Evolutionary conservation across 2,113 vertebrate species (phyloP).

Genomic region (Mormyrus lacerda): DNA sequence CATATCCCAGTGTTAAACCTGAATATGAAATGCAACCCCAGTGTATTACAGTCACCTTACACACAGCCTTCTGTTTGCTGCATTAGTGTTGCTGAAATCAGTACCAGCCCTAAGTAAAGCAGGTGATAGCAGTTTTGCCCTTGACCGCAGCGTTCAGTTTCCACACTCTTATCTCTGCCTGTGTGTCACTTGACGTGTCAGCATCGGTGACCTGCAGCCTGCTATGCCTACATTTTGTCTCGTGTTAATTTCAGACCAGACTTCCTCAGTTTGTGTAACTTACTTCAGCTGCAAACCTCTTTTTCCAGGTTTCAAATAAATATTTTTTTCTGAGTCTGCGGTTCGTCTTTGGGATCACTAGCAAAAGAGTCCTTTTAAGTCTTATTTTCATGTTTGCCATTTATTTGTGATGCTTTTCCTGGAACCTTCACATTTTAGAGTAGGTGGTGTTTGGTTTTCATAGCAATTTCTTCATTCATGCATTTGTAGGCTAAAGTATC

Average conservation of each 20-base stretch:
- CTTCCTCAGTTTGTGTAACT: neutral
- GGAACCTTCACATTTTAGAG: neutral
- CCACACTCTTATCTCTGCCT: neutral
- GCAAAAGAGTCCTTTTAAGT: neutral
- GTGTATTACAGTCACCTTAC: neutral
- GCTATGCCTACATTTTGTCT: neutral
- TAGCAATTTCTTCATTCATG: too few species aligned
- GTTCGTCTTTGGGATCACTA: neutral
- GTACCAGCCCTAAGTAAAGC: neutral
- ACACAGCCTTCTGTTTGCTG: neutral
- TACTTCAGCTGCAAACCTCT: neutral
- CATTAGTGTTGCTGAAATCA: neutral
- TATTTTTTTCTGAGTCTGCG: neutral
- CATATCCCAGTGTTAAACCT: neutral
- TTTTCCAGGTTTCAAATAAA: neutral
- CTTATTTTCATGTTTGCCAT: slow-evolving; percentile 30
- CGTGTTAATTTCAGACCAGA: neutral
- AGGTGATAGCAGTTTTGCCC: neutral
- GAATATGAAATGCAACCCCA: neutral
- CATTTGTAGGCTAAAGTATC: neutral
- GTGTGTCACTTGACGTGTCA: neutral
- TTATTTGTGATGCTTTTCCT: neutral
- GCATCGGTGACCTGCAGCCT: neutral
- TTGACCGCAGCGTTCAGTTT: neutral
- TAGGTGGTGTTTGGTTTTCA: neutral